Percentiles rank a stretch among this genome's conserved stretches.
Conservation (phyloP, 1,140 invertebrate species). For the Dinothrombium tinctorium region DNA sequence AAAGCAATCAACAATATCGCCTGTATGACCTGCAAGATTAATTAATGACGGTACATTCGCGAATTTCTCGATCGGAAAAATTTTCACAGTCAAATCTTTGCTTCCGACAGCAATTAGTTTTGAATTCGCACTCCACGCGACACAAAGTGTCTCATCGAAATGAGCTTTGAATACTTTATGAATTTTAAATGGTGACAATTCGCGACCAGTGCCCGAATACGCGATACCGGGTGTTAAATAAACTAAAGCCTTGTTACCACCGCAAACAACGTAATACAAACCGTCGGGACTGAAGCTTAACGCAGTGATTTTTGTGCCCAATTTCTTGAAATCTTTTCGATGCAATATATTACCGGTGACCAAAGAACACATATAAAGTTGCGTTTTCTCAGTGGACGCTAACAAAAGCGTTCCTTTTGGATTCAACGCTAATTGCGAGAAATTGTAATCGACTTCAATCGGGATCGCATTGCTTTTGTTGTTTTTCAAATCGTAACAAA, state of each 20-base stretch:
- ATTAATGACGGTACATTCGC: constrained; percentile 30
- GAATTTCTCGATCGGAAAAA: constrained; percentile 43
- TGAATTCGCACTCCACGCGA: constrained; percentile 81
- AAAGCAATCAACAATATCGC: constrained; percentile 53
- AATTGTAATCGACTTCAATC: constrained; percentile 63
- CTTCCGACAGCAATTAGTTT: constrained; percentile 57
- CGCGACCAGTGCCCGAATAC: constrained; percentile 19
- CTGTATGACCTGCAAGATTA: constrained; percentile 50
- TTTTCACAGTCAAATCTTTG: constrained; percentile 55
- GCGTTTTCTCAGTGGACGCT: constrained; percentile 62
- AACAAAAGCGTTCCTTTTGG: constrained; percentile 62
- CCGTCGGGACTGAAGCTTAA: constrained; percentile 85
- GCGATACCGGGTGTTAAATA: constrained; percentile 51
- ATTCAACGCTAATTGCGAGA: constrained; percentile 53
- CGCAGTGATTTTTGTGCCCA: constrained; percentile 32
- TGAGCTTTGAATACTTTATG: constrained; percentile 52
- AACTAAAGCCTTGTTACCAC: constrained; percentile 53
- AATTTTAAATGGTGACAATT: constrained; percentile 70
- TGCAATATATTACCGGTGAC: constrained; percentile 58
- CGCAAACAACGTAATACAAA: constrained; percentile 23
- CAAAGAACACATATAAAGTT: constrained; percentile 13
- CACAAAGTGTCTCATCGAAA: constrained; percentile 49
- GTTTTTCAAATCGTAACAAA: constrained; percentile 78
- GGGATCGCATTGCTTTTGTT: constrained; percentile 67
- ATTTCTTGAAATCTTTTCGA: constrained; percentile 47